phyloP scores from a whole-genome alignment of 2,113 vertebrate genomes.

The Hydrochoerus hydrochaeris region DNA sequence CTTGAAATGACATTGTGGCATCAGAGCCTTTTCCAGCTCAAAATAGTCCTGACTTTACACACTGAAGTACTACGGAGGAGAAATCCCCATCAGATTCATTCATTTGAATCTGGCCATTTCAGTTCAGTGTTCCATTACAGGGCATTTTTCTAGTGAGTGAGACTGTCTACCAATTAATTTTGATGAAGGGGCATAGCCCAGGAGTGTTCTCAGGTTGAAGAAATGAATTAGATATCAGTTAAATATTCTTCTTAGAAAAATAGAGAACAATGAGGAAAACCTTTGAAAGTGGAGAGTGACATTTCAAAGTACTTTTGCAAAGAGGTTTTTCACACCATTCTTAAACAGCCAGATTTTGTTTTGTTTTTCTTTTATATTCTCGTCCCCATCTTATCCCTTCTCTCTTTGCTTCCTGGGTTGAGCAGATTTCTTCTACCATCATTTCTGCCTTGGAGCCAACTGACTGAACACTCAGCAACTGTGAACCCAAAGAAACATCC shows the following conservation, averaged over 20 bases:
- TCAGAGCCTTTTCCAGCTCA: conserved; percentile 36
- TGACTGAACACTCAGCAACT: background rate
- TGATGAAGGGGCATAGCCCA: background rate
- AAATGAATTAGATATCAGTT: background rate
- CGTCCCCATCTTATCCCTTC: background rate
- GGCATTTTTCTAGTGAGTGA: conserved; percentile 54
- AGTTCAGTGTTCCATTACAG: conserved; percentile 39
- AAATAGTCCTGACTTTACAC: background rate
- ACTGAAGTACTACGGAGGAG: conserved; percentile 34
- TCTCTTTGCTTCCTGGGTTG: background rate
- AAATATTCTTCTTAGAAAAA: background rate
- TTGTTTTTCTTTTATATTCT: background rate
- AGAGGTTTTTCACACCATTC: background rate
- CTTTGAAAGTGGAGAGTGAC: background rate
- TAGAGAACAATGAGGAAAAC: background rate
- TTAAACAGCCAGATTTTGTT: background rate
- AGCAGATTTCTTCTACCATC: background rate
- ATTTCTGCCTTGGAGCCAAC: background rate
- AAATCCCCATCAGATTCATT: conserved; percentile 30
- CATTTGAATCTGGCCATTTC: background rate
- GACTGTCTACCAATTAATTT: conserved; percentile 51
- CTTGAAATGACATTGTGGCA: background rate
- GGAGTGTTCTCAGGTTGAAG: background rate
- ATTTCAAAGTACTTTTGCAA: background rate
- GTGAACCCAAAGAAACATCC: background rate